Evolutionary conservation across 2,888 invertebrate species (phyloP).

Genomic region (Dorcus parallelipipedus): DNA sequence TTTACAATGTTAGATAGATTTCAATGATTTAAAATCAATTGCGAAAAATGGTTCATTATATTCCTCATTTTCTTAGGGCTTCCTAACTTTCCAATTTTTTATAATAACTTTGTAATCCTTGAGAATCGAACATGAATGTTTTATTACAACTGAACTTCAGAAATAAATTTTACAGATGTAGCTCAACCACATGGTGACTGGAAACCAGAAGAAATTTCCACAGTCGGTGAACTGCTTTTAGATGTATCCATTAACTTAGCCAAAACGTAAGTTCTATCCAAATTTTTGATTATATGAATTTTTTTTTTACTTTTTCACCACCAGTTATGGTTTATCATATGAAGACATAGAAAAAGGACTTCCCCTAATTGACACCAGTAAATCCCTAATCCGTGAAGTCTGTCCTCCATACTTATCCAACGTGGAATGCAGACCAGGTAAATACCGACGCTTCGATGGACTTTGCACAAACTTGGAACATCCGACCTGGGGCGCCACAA

Average conservation of each 20-base stretch:
- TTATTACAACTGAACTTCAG: too few species aligned
- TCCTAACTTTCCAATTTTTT: too few species aligned
- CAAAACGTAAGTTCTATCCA: constrained; percentile 55
- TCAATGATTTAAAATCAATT: too few species aligned
- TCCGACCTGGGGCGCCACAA: constrained; percentile 86
- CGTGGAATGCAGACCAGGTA: constrained; percentile 84
- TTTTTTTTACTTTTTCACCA: background rate
- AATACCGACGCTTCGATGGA: constrained; percentile 82
- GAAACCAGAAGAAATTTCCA: constrained; percentile 81
- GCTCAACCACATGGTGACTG: constrained; percentile 77
- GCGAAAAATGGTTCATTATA: too few species aligned
- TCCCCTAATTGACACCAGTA: constrained; percentile 83
- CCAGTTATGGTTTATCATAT: constrained; percentile 77
- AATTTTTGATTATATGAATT: too few species aligned
- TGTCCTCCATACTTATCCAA: constrained; percentile 86
- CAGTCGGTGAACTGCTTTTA: constrained; percentile 80
- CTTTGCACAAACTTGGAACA: constrained; percentile 85
- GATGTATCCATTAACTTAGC: constrained; percentile 80
- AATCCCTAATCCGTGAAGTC: constrained; percentile 79
- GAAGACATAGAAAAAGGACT: constrained; percentile 86
- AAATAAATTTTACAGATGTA: constrained; percentile 64
- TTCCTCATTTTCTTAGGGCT: too few species aligned
- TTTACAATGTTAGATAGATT: too few species aligned
- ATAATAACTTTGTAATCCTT: too few species aligned
- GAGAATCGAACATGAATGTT: too few species aligned